Percentiles rank a stretch among this genome's conserved stretches.
phyloP scores from a whole-genome alignment of 2,888 invertebrate species.

The Drosophila putrida region DNA sequence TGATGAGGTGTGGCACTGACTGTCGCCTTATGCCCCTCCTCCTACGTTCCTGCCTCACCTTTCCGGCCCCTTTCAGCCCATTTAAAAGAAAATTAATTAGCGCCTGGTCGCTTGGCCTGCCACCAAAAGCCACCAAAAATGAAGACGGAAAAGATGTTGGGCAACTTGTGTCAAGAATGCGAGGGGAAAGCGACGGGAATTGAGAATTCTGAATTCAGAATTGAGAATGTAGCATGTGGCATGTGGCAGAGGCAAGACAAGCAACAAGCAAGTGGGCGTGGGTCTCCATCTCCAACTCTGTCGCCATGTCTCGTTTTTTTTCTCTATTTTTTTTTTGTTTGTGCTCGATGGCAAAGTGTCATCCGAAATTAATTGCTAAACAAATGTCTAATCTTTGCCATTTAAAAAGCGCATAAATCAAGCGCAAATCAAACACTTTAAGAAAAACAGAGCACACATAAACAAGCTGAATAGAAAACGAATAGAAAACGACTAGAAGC shows the following conservation, averaged over 20 bases:
- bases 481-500: constrained; percentile 10
- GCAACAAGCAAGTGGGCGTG: constrained; percentile 45
- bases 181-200: constrained; percentile 3
- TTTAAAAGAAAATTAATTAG: constrained; percentile 80
- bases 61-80: constrained; percentile 52
- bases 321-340: constrained; percentile 12
- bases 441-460: constrained; percentile 20
- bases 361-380: constrained; percentile 80
- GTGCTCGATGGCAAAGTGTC: constrained; percentile 62
- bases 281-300: constrained; percentile 31
- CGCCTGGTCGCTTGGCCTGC: constrained; percentile 72
- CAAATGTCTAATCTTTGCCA: constrained; percentile 83
- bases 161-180: constrained; percentile 12
- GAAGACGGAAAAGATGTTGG: constrained; percentile 53
- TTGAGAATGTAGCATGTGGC: constrained; percentile 25
- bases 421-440: constrained; percentile 71
- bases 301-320: constrained; percentile 32
- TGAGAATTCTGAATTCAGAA: constrained; percentile 17
- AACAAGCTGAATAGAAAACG: neutral
- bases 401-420: constrained; percentile 80
- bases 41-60: constrained; percentile 25
- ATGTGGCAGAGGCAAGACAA: constrained; percentile 18
- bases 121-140: constrained; percentile 52
- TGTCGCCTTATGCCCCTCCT: constrained; percentile 41
- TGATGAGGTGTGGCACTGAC: constrained; percentile 73